Percentiles rank a stretch among this genome's conserved stretches.
These are phyloP conservation scores for Brachylomia viminalis DNA, from an alignment of 2,888 invertebrate genomes.

Conservation along the genomic window DNA sequence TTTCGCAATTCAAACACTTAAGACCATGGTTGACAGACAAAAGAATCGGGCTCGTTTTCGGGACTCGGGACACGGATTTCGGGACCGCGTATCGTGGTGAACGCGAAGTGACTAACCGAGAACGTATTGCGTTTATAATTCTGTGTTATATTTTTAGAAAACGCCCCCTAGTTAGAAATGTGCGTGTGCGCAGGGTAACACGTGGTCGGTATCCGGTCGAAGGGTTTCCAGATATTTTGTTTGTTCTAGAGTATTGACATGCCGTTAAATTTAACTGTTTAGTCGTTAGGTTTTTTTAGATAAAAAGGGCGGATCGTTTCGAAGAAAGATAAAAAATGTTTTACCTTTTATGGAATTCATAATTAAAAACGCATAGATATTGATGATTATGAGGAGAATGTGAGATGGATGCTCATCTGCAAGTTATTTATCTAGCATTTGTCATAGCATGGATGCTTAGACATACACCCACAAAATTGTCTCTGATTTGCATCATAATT, in stretches of 20 bases:
- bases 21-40: slow-evolving; percentile 63
- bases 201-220: slow-evolving; percentile 82
- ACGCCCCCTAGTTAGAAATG: slow-evolving; percentile 86
- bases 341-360: not conserved
- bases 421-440: not conserved
- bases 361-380: slow-evolving; percentile 3
- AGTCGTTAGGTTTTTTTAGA: not conserved
- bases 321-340: slow-evolving; percentile 3
- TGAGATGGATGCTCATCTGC: not conserved
- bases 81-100: slow-evolving; percentile 72
- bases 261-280: slow-evolving; percentile 44
- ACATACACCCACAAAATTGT: not conserved
- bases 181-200: slow-evolving; percentile 76
- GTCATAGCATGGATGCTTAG: not conserved
- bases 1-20: slow-evolving; percentile 62
- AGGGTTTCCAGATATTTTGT: slow-evolving; percentile 78
- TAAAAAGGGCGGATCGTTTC: slow-evolving; percentile 4
- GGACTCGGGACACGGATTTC: slow-evolving; percentile 54
- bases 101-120: slow-evolving; percentile 82
- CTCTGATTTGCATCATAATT: not conserved
- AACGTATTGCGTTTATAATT: slow-evolving; percentile 78
- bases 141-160: slow-evolving; percentile 87
- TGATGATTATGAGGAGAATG: not conserved
- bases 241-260: slow-evolving; percentile 61
- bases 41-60: slow-evolving; percentile 47